Evolutionary conservation across 2,888 invertebrate species (phyloP), one percentile per base, ranked within the genome.

Genomic region (Drosophila niveifrons): DNA sequence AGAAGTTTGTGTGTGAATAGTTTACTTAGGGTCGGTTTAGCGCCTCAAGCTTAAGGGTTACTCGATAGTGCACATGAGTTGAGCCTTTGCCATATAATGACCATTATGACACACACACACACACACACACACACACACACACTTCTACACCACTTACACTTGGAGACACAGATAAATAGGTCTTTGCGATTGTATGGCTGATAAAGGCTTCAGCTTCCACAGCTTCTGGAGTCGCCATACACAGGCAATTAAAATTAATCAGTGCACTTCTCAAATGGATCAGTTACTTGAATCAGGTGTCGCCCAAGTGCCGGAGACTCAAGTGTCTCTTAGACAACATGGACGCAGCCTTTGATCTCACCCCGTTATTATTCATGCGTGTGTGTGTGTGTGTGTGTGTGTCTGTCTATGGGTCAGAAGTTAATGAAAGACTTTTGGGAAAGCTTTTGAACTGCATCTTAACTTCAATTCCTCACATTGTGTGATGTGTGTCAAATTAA

Each of bases 181-280:
- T 6, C 13, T 39, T 39, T 39, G 39, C 8, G 6, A 39, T 39
- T 8, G 39, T 2, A 13, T 8, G 6, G 13, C 13, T 8, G 39
- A 41, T 41, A 41, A 41, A 41, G 39, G 39, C 8, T 15, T 41
- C 39, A 41, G 39, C 13, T 15, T 41, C 39, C 23, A 23, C 23
- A 23, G 23, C 6, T 1, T 23, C 6, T 4, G 23, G 4, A 23
- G 23, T 23, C 6, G 23, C 23, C 23, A 23, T 23, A 23, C 23
- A 23, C 23, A 23, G 39, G 15, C 39, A 41, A 41, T 41, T 41
- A 15, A 41, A 41, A 41, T 41, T 41, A 41, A 41, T 41, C 39
- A 41, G 15, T 41, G 39, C 13, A 15, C 39, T 41, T 11, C 39
- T 41, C 39, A 15, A 41, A 41, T 41, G 15, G 3, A 41, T 15